Base-by-base conservation (phyloP, 2,797 vertebrate species). In the Premnoplex brunnescens region DNA sequence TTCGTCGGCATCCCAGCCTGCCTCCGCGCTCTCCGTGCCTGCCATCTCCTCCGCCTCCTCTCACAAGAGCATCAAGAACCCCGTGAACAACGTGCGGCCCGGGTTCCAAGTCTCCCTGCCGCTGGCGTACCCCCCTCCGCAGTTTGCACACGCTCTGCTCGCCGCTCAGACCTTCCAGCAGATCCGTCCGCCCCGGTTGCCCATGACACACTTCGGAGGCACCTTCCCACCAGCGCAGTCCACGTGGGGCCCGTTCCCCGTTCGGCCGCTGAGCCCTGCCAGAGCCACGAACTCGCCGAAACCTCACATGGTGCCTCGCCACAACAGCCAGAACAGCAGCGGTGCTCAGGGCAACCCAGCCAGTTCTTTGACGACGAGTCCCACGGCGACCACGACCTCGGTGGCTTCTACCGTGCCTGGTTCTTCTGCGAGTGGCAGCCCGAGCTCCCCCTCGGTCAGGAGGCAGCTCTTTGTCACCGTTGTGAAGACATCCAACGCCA, bases 121-220 rank as follows among this genome's bases (percentile, higher is more conserved):
- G 10, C 88, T 98, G 93, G 98, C 98, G 0, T 98, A 98, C 37
- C 98, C 98, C 96, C 98, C 98, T 92, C 98, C 98, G 8, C 98
- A 98, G 95, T 98, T 98, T 97, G 98, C 98, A 97, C 98, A 98
- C 21, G 98, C 98, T 88, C 89, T 98, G 91, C 98, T 98, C 12
- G 98, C 98, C 60, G 98, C 98, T 96, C 98, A 98, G 97, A 98
- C 98, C 49, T 98, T 98, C 97, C 98, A 98, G 95, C 98, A 98
- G 79, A 98, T 98, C 96, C 98, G 98, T 97, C 98, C 98, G 15
- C 98, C 98, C 34, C 97, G 98, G 77, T 97, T 98, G 97, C 98
- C 98, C 95, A 98, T 98, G 98, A 98, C 98, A 7, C 98, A 98
- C 96, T 98, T 98, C 36, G 98, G 98, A 97, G 98, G 98, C 83